Evolutionary conservation across 2,113 vertebrate genomes (phyloP), one percentile per base, ranked within the genome.

Genomic region (Rallus limicola): DNA sequence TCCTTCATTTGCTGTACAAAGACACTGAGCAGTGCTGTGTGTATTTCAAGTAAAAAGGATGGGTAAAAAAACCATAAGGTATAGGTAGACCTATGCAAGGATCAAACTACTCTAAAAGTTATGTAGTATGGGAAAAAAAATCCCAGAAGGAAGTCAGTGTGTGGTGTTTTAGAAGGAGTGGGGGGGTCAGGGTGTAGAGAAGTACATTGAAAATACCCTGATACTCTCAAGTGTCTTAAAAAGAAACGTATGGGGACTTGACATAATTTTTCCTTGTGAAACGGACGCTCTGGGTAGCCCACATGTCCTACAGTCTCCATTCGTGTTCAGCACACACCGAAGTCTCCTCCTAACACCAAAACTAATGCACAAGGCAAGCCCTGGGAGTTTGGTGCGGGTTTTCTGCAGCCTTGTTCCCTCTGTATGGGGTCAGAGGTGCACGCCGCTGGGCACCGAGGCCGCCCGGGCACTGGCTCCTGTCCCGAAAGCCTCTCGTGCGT

Each of bases 241-340:
- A 82, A 76, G 2, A 86, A 72, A 64, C 5, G 7, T 24, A 8
- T 8, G 12, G 11, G 3, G 3, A 14, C 25, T 55, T 82, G 21
- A 36, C 5, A 2, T 33, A 0, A 9, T 24, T 79, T 48, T 50
- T 42, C 7, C 29, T 13, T 80, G n/a, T 8, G 5, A 44, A 64
- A 21, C 13, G 46, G 38, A 31, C 12, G 26, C 10, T 67, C 50
- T 40, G 46, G 17, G 8, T 9, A 59, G 52, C 5, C 10, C 5
- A 0, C 1, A 0, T 10, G 20, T 50, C 24, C 31, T 16, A 5
- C 11, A 24, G 14, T 34, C 20, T 34, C 12, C 38, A 14, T 2
- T 19, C 4, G 7, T 0, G 1, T 60, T 78, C 3, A 2, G 40
- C 23, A 12, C 26, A 14, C 10, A 9, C 19, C 8, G 19, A 4